A percentile compares a stretch with the other conserved stretches of the same genome.
These are phyloP conservation scores for Asarcornis scutulata DNA, from an alignment of 2,113 vertebrate genomes.

Conservation along the genomic window DNA sequence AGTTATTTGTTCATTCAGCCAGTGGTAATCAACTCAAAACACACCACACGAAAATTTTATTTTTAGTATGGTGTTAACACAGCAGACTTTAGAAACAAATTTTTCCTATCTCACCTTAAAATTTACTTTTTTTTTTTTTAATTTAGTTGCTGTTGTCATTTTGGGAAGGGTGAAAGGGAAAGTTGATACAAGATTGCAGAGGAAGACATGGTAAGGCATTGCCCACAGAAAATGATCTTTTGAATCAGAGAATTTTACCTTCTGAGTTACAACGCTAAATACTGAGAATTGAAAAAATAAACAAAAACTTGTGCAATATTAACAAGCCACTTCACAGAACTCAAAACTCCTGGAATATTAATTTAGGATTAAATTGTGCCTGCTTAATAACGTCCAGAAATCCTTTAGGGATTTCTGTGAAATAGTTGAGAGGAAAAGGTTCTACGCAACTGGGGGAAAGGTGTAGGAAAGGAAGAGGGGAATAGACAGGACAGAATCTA, in stretches of 20 bases:
- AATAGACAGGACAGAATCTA: neutral
- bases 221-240: neutral
- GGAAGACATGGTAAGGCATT: neutral
- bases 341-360: neutral
- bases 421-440: neutral
- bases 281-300: neutral
- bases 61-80: neutral
- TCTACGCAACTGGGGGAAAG: neutral
- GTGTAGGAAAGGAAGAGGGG: neutral
- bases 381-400: neutral
- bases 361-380: neutral
- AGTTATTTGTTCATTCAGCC: neutral
- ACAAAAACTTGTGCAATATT: neutral
- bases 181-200: neutral
- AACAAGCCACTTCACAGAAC: neutral
- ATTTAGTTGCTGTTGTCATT: neutral
- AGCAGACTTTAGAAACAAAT: neutral
- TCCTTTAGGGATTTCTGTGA: neutral
- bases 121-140: neutral
- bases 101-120: neutral
- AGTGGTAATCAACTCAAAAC: neutral
- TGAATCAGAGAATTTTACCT: neutral
- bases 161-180: neutral
- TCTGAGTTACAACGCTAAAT: neutral
- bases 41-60: neutral